Evolutionary conservation across 2,113 vertebrate genomes (phyloP).

Genomic region (Columbina picui): DNA sequence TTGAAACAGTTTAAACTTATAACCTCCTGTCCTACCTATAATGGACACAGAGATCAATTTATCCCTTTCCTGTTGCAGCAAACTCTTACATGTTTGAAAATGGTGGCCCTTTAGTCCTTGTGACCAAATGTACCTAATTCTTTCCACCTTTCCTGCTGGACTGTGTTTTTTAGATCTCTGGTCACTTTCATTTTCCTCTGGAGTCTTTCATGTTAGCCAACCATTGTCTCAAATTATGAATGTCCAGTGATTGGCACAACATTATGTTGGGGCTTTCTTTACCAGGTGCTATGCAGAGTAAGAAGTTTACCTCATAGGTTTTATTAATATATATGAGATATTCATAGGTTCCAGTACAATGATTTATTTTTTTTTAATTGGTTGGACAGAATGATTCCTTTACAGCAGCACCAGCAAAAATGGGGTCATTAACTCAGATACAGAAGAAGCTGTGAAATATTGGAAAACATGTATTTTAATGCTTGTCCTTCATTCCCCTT

Average conservation of each 20-base stretch:
- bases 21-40: background rate
- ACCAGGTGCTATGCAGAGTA: background rate
- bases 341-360: background rate
- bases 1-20: background rate
- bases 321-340: background rate
- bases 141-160: background rate
- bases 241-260: background rate
- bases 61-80: background rate
- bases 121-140: background rate
- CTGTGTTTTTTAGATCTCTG: background rate
- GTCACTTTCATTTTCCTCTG: background rate
- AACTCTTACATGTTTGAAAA: background rate
- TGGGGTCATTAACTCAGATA: background rate
- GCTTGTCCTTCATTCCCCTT: background rate
- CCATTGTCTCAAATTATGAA: fast-evolving
- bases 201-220: background rate
- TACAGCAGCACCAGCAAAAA: background rate
- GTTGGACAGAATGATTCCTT: background rate
- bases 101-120: background rate
- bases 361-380: background rate
- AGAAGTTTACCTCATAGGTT: background rate
- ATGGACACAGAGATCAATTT: background rate
- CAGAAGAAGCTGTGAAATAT: background rate
- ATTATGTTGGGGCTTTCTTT: background rate
- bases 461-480: background rate